Evolutionary conservation across 2,888 invertebrate species (phyloP), one percentile per base, ranked within the genome.

Genomic region (Brenthis ino): DNA sequence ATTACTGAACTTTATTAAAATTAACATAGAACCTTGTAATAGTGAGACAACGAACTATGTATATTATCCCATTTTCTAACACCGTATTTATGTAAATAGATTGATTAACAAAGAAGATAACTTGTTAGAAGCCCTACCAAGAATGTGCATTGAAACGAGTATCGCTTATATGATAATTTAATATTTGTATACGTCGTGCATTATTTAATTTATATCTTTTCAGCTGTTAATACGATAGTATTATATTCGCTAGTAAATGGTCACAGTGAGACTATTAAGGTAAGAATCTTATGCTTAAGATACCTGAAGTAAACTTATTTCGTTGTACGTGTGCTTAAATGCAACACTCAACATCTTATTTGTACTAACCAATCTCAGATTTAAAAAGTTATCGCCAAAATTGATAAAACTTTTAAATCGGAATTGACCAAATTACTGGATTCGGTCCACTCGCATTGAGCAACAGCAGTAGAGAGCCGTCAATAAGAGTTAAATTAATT

Each of bases 251-350:
- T 78, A 55, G 84, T 82, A 57, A 77, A 80, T 70, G 79, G 80
- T 51, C 92, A 92, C 72, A 92, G 92, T 75, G 92, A 92, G 78
- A 74, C 80, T 47, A 85, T 91, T 61, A 89, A 85, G 84, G 92
- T 91, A 81, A 68, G 48, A 71, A 20, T 47, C 24, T 24, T 37
- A 37, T 37, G 8, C 6, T 37, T 6, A 37, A 37, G 37, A 6
- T 37, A 37, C 37, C 8, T 11, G 8, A 43, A 8, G 11, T 11
- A 43, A 43, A 8, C 37, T 43, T 43, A 43, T 43, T 43, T 43
- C 37, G 37, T 11, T 43, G 11, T 11, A 11, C 8, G 37, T 3
- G 37, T 8, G 37, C 33, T 33, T 33, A 33, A 24, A 24, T 3
- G 24, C 28, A 4, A 28, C 0, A 28, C 28, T 28, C 28, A 28